Conservation (phyloP, 2,113 vertebrate genomes). For the Syrmaticus mikado region DNA sequence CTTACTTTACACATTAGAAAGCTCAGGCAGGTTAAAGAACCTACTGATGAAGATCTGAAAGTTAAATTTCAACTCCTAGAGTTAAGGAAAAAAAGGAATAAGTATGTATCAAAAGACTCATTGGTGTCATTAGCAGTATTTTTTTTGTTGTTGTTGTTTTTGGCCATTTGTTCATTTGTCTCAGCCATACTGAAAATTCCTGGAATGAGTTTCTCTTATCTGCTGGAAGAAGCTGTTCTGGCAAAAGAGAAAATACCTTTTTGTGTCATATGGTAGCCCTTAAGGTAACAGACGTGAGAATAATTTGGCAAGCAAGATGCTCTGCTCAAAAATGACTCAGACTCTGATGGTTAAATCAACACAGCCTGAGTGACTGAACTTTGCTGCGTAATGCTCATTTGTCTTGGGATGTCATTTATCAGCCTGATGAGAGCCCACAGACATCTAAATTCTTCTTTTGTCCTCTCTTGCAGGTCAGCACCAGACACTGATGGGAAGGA, state of each 20-base stretch:
- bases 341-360: not conserved
- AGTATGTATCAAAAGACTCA: not conserved
- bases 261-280: not conserved
- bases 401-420: not conserved
- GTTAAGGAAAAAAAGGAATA: not conserved
- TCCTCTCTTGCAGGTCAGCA: not conserved
- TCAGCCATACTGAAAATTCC: not conserved
- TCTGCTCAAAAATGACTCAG: not conserved
- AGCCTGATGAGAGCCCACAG: not conserved
- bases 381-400: not conserved
- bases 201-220: not conserved
- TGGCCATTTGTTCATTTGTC: not conserved
- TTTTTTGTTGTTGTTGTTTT: not conserved
- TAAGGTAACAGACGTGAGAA: not conserved
- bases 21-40: not conserved
- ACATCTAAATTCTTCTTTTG: not conserved
- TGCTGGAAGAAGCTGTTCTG: not conserved
- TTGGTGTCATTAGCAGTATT: not conserved
- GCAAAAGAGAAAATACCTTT: not conserved
- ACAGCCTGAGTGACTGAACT: not conserved
- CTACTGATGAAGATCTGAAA: not conserved
- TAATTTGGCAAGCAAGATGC: accelerated
- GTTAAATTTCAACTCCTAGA: not conserved
- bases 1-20: not conserved
- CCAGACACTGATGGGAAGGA: not conserved